Evolutionary conservation across 2,113 vertebrate species (phyloP).

Genomic region (Engystomops pustulosus): DNA sequence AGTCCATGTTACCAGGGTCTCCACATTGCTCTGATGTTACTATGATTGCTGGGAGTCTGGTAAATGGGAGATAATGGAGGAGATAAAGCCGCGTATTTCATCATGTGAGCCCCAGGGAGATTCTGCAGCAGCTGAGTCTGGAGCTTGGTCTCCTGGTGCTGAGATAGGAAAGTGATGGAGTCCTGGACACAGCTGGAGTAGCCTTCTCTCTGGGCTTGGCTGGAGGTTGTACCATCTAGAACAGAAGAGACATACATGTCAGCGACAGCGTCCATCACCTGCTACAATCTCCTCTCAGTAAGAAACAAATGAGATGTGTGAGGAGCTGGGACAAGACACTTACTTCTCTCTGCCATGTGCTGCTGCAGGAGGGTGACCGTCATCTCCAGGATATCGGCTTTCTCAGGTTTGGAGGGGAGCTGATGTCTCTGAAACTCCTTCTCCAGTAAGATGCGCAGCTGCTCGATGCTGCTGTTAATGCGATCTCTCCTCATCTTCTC

Average conservation of each 20-base stretch:
- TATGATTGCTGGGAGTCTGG: slow-evolving; percentile 33
- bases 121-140: slow-evolving; percentile 64
- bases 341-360: slow-evolving; percentile 59
- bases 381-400: slow-evolving; percentile 84
- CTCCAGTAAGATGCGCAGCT: slow-evolving; percentile 78
- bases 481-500: slow-evolving; percentile 84
- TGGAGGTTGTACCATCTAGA: slow-evolving; percentile 48
- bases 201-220: slow-evolving; percentile 60
- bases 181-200: slow-evolving; percentile 69
- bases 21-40: slow-evolving; percentile 61
- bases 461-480: slow-evolving; percentile 83
- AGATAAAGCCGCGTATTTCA: neutral
- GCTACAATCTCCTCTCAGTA: neutral
- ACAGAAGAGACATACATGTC: slow-evolving; percentile 4
- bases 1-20: slow-evolving; percentile 64
- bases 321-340: slow-evolving; percentile 23
- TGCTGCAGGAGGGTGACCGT: slow-evolving; percentile 78
- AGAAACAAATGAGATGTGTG: neutral
- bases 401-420: slow-evolving; percentile 81
- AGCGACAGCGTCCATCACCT: neutral
- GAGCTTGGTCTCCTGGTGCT: slow-evolving; percentile 58
- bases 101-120: slow-evolving; percentile 57
- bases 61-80: slow-evolving; percentile 37
- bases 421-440: slow-evolving; percentile 77
- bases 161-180: slow-evolving; percentile 65